Evolutionary conservation across 2,888 invertebrate genomes (phyloP).

Genomic region (Leucoptera coffeella): DNA sequence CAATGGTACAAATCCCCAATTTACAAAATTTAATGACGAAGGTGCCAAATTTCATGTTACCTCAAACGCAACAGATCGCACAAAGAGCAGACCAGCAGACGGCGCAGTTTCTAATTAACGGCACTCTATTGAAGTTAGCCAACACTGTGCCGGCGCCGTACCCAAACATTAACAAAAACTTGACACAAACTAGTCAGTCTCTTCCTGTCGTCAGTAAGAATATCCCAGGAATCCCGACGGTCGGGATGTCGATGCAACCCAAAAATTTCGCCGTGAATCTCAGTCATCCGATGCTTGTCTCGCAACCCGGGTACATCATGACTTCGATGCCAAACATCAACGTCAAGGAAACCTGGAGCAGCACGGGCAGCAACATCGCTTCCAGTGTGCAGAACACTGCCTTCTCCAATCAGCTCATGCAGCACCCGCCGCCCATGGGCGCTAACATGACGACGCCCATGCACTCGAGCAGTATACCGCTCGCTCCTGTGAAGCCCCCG

Average conservation of each 20-base stretch:
- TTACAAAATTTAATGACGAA: constrained; percentile 46
- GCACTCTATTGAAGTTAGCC: constrained; percentile 40
- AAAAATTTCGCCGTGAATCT: constrained; percentile 47
- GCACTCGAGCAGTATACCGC: constrained; percentile 40
- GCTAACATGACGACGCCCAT: constrained; percentile 27
- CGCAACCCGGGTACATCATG: constrained; percentile 42
- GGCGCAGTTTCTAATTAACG: constrained; percentile 44
- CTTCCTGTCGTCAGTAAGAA: constrained; percentile 38
- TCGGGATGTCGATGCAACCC: constrained; percentile 43
- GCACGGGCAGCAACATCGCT: constrained; percentile 20
- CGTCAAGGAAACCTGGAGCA: constrained; percentile 43
- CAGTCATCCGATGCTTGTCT: constrained; percentile 39
- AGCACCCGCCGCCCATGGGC: constrained; percentile 29
- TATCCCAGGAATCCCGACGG: constrained; percentile 31
- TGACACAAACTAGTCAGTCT: constrained; percentile 26
- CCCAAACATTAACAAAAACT: constrained; percentile 24
- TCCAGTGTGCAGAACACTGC: constrained; percentile 19
- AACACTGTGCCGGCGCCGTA: constrained; percentile 28
- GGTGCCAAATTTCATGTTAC: constrained; percentile 48
- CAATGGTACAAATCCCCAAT: constrained; percentile 58
- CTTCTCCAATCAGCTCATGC: constrained; percentile 27
- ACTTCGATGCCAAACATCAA: constrained; percentile 50
- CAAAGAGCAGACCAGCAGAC: constrained; percentile 25
- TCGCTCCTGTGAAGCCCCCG: constrained; percentile 39
- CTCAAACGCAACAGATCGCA: constrained; percentile 26